phyloP scores from a whole-genome alignment of 1,140 invertebrate species.

The Pachyrhynchus sulphureomaculatus region DNA sequence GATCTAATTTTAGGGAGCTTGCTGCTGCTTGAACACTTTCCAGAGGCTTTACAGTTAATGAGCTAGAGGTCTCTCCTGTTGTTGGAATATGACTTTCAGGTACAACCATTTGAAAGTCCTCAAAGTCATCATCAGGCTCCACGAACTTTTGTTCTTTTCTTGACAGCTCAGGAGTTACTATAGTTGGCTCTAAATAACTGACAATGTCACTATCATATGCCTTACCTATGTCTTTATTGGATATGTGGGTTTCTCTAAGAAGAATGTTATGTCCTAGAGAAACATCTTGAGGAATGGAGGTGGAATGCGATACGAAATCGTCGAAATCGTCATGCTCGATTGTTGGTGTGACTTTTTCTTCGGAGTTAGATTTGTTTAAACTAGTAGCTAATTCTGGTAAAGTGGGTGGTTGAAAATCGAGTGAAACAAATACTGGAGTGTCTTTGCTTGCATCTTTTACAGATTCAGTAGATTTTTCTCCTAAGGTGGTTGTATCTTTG shows the following conservation, averaged over 20 bases:
- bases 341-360: neutral
- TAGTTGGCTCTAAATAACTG: slow-evolving; percentile 42
- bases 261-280: slow-evolving; percentile 31
- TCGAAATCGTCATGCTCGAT: slow-evolving; percentile 35
- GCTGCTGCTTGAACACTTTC: neutral
- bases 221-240: slow-evolving; percentile 24
- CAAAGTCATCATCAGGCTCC: slow-evolving; percentile 40
- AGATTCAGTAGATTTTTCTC: neutral
- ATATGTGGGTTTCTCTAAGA: slow-evolving; percentile 48
- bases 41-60: slow-evolving; percentile 16
- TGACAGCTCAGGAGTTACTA: slow-evolving; percentile 42
- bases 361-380: neutral
- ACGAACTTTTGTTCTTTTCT: slow-evolving; percentile 28
- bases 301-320: slow-evolving; percentile 33
- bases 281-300: neutral
- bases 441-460: neutral
- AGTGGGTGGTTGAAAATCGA: neutral
- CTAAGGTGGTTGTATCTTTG: neutral
- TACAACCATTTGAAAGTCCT: slow-evolving; percentile 44
- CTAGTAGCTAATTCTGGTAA: neutral
- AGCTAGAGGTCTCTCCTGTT: neutral
- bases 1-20: neutral
- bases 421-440: too few species aligned
- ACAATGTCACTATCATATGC: slow-evolving; percentile 17
- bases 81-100: slow-evolving; percentile 12